Conservation (phyloP, 2,888 invertebrate genomes). For the Lasioglossum morio region DNA sequence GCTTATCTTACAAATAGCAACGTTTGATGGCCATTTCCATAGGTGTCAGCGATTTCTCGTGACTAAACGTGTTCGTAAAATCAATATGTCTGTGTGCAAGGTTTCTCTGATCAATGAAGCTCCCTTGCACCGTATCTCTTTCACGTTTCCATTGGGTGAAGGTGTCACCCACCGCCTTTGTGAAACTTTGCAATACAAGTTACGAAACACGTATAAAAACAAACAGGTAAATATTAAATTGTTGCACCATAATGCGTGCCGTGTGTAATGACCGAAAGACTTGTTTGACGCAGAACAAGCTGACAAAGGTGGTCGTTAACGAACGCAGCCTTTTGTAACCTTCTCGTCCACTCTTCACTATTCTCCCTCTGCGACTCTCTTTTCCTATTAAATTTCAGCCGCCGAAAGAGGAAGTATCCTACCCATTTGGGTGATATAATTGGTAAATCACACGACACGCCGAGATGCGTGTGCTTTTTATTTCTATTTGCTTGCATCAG, state of each 20-base stretch:
- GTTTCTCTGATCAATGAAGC: neutral
- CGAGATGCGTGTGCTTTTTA: neutral
- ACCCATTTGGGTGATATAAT: neutral
- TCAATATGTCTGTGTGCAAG: neutral
- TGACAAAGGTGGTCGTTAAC: conserved; percentile 10
- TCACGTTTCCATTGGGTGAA: neutral
- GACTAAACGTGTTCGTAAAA: neutral
- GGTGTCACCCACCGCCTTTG: neutral
- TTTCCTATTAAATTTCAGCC: conserved; percentile 3
- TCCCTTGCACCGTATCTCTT: neutral
- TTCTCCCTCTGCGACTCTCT: neutral
- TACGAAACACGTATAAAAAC: neutral
- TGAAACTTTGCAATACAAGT: neutral
- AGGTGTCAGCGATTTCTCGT: neutral
- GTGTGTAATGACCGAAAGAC: neutral
- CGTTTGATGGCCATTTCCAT: conserved; percentile 1
- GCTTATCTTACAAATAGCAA: conserved; percentile 5
- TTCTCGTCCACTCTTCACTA: neutral
- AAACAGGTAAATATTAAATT: neutral
- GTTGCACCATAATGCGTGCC: neutral
- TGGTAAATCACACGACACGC: neutral
- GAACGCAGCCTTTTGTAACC: conserved; percentile 1
- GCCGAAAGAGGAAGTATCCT: neutral
- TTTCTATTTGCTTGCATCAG: neutral
- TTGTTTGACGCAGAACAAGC: neutral